Evolutionary conservation across 2,888 invertebrate species (phyloP).

Genomic region (Eledona agricola): DNA sequence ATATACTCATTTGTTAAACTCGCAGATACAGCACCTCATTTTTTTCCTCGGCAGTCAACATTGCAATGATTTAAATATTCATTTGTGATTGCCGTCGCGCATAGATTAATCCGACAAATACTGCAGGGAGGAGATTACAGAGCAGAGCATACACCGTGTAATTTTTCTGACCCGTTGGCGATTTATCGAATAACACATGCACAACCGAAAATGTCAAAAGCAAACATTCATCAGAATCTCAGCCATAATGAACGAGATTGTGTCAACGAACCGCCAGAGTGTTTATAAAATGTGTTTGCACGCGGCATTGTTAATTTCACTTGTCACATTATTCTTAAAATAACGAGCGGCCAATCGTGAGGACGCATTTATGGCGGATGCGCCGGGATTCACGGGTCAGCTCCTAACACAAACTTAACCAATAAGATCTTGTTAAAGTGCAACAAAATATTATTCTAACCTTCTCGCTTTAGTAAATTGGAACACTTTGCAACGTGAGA

Average conservation of each 20-base stretch:
- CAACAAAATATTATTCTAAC: too few relatives aligned
- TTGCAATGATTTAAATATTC: too few relatives aligned
- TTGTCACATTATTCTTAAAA: constrained; percentile 49
- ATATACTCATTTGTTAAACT: constrained; percentile 31
- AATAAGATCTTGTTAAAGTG: too few relatives aligned
- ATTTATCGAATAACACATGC: constrained; percentile 32
- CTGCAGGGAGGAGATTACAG: constrained; percentile 18
- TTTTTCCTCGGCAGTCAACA: too few relatives aligned
- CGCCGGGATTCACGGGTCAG: too few relatives aligned
- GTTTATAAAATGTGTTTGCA: too few relatives aligned
- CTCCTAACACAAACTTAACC: too few relatives aligned
- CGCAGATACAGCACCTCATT: constrained; percentile 14
- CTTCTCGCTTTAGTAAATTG: too few relatives aligned
- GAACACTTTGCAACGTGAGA: too few relatives aligned
- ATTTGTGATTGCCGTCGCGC: constrained; percentile 35
- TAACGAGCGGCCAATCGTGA: too few relatives aligned
- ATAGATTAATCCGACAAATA: constrained; percentile 27
- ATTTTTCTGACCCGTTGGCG: constrained; percentile 22
- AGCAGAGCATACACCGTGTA: constrained; percentile 16
- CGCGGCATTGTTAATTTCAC: too few relatives aligned
- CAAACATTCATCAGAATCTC: constrained; percentile 26
- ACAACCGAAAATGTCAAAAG: constrained; percentile 30
- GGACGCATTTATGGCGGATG: too few relatives aligned
- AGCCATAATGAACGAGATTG: constrained; percentile 37
- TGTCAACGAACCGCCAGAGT: constrained; percentile 36